Percentiles rank a stretch among this genome's conserved stretches.
phyloP scores from a whole-genome alignment of 1,140 invertebrate genomes.

The Lepidostoma basale region DNA sequence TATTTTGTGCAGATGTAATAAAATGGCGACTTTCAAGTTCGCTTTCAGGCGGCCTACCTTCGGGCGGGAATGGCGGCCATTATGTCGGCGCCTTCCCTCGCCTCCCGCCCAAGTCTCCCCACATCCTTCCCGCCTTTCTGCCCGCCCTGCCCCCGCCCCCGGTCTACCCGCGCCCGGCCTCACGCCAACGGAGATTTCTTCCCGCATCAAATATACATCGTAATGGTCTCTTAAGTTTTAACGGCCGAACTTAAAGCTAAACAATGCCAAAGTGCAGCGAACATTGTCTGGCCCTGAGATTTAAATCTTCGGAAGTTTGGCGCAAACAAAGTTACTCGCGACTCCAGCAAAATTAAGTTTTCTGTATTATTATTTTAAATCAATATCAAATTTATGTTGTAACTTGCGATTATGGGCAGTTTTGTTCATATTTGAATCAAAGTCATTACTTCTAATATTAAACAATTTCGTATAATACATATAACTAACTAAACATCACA shows the following conservation, averaged over 20 bases:
- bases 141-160: background rate
- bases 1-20: no score
- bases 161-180: background rate
- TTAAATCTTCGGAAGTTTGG: background rate
- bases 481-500: no score
- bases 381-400: no score
- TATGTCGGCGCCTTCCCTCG: slow-evolving; percentile 3
- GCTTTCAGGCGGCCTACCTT: background rate
- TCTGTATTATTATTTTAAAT: no score
- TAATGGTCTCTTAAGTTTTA: slow-evolving; percentile 43
- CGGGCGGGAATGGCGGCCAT: slow-evolving; percentile 16
- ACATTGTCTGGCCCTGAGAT: background rate
- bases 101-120: slow-evolving; percentile 7
- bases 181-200: slow-evolving; percentile 33
- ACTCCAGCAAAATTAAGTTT: no score
- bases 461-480: no score
- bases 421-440: no score
- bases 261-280: slow-evolving; percentile 24
- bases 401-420: no score
- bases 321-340: background rate
- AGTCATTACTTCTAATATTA: no score
- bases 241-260: slow-evolving; percentile 30
- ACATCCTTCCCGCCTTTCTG: no score
- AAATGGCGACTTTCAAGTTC: no score
- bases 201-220: slow-evolving; percentile 45